phyloP scores from a whole-genome alignment of 2,888 invertebrate species.

The Eupithecia dodoneata region DNA sequence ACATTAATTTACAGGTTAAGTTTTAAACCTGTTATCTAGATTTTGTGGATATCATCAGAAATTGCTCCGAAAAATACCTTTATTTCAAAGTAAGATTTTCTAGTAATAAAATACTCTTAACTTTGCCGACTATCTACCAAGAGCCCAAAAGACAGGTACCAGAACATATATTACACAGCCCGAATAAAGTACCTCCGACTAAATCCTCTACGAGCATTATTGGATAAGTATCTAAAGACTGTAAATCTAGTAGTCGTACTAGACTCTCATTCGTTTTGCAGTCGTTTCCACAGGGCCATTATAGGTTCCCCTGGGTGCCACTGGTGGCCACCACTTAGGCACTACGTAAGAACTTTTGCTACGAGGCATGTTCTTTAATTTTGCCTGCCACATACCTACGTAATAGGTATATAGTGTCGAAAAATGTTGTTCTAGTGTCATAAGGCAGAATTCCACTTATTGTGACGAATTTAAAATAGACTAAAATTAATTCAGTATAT shows the following conservation, averaged over 20 bases:
- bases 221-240: constrained; percentile 56
- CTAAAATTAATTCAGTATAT: not conserved
- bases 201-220: constrained; percentile 60
- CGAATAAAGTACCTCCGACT: constrained; percentile 19
- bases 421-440: not conserved
- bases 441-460: too few relatives aligned
- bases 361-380: constrained; percentile 15
- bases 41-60: not conserved
- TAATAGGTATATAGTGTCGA: not conserved
- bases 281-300: constrained; percentile 72
- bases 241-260: constrained; percentile 73
- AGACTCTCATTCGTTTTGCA: constrained; percentile 70
- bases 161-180: not conserved
- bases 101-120: not conserved
- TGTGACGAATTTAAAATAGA: not conserved
- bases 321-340: constrained; percentile 61
- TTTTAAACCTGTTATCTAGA: not conserved
- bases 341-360: constrained; percentile 29
- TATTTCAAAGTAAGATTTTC: not conserved
- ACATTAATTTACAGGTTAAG: not conserved
- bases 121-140: not conserved
- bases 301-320: constrained; percentile 65
- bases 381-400: not conserved
- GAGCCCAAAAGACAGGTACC: not conserved
- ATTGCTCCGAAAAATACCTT: not conserved